These are phyloP conservation scores for Teleopsis dalmanni DNA, from an alignment of 1,140 invertebrate species.

Conservation along the genomic window DNA sequence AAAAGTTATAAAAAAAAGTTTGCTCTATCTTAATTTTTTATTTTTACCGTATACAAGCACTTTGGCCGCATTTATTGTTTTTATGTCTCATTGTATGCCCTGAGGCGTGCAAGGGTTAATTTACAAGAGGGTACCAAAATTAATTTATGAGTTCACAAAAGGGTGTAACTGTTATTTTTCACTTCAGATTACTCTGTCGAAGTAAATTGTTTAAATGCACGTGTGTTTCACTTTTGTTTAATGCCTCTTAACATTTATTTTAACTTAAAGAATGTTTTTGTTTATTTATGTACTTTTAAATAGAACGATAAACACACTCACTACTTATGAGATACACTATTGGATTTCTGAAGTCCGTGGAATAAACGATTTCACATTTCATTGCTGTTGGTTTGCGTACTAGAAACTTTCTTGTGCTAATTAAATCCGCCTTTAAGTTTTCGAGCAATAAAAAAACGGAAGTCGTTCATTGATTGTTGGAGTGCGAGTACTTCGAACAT, in stretches of 20 bases:
- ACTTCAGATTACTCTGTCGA: no score
- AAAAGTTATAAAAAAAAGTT: no score
- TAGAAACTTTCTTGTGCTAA: conserved; percentile 4
- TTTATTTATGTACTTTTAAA: no score
- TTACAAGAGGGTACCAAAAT: conserved; percentile 5
- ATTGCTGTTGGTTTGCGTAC: background rate
- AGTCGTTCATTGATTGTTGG: conserved; percentile 13
- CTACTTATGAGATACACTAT: no score
- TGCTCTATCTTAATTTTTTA: no score
- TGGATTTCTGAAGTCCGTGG: no score
- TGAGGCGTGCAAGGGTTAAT: conserved; percentile 7
- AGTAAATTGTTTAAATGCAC: no score
- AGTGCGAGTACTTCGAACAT: background rate
- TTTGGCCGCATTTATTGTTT: background rate
- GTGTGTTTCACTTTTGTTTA: no score
- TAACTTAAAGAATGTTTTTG: no score
- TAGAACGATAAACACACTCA: no score
- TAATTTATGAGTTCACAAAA: conserved; percentile 11
- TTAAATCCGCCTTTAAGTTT: conserved; percentile 11
- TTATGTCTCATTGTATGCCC: conserved; percentile 6
- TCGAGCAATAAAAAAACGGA: conserved; percentile 10
- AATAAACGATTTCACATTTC: no score
- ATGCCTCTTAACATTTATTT: no score
- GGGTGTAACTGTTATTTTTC: conserved; percentile 10
- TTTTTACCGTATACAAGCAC: background rate